phyloP scores from a whole-genome alignment of 2,888 invertebrate genomes.

The Auanema sp. region DNA sequence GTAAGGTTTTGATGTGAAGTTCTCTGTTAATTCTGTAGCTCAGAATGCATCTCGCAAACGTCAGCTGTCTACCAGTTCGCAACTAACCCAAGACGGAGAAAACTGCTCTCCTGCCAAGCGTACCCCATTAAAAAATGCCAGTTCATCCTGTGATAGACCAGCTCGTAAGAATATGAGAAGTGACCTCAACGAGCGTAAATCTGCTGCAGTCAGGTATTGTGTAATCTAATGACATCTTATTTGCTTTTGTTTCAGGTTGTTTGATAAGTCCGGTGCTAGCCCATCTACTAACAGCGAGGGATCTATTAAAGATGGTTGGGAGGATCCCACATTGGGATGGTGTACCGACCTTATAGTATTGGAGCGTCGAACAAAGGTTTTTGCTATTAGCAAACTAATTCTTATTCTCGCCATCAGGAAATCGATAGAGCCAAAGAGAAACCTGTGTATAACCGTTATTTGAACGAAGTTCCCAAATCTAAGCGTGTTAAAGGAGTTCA shows the following conservation, averaged over 20 bases:
- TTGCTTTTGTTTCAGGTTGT: conserved; percentile 12
- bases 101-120: conserved; percentile 37
- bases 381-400: background rate
- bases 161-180: conserved; percentile 21
- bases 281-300: conserved; percentile 3
- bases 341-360: conserved; percentile 49
- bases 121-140: conserved; percentile 18
- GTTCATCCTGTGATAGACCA: conserved; percentile 27
- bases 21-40: background rate
- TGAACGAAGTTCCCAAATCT: conserved; percentile 39
- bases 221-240: background rate
- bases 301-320: conserved; percentile 42
- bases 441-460: conserved; percentile 52
- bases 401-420: conserved; percentile 36
- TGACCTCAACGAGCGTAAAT: background rate
- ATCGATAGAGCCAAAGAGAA: conserved; percentile 58
- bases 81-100: conserved; percentile 27
- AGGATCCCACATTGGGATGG: conserved; percentile 57
- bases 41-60: conserved; percentile 38
- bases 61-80: conserved; percentile 46
- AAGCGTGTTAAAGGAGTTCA: conserved; percentile 68
- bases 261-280: conserved; percentile 6
- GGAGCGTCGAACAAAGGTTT: conserved; percentile 42
- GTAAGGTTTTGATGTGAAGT: background rate
- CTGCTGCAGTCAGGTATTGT: conserved; percentile 2